Evolutionary conservation across 2,797 vertebrate species (phyloP).

Genomic region (Pantherophis alleghaniensis): DNA sequence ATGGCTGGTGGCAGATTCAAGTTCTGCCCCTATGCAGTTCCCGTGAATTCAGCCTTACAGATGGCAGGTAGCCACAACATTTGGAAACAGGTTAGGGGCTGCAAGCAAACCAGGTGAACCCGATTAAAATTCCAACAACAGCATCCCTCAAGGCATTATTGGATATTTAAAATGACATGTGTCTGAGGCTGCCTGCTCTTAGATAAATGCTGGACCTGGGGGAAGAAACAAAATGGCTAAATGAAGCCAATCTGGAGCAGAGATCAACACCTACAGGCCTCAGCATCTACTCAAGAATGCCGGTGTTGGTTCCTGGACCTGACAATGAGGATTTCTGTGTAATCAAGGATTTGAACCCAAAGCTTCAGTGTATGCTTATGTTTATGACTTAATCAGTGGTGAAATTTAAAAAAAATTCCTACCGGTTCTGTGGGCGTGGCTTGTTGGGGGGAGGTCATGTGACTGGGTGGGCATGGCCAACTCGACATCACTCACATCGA

Average conservation of each 20-base stretch:
- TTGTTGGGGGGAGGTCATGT: no score
- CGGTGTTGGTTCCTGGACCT: neutral
- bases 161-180: neutral
- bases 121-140: neutral
- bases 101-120: neutral
- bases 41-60: neutral
- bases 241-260: neutral
- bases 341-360: neutral
- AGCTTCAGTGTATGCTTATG: neutral
- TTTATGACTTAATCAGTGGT: neutral
- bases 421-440: no score
- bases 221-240: neutral
- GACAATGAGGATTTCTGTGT: neutral
- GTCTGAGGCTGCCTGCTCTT: neutral
- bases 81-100: neutral
- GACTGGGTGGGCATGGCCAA: no score
- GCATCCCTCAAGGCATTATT: neutral
- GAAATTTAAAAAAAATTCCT: no score
- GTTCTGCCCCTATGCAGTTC: neutral
- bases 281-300: neutral
- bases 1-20: neutral
- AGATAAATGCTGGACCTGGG: neutral
- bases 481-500: no score
- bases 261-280: neutral
- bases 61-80: neutral